phyloP scores from a whole-genome alignment of 37 sponge, comb jelly and placozoan species.

The Spongilla lacustris region DNA sequence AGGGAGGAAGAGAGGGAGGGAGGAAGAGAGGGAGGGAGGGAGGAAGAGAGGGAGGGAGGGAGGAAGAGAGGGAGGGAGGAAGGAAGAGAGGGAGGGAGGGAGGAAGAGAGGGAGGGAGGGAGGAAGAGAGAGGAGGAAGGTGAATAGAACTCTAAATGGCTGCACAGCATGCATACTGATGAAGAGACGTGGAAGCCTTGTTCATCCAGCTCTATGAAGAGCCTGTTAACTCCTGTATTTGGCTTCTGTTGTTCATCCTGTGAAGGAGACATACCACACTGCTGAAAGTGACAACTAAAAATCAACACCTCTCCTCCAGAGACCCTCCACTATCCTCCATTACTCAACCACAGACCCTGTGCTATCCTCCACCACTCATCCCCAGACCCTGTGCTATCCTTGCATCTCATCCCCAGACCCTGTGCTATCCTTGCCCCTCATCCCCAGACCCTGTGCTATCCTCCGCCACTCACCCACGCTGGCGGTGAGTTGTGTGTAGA shows the following conservation, averaged over 20 bases:
- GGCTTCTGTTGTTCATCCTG: background rate
- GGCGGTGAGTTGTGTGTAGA: background rate
- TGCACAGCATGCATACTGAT: background rate
- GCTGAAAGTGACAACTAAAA: no score
- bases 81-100: no score
- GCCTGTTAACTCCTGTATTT: background rate
- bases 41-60: no score
- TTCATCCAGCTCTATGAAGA: conserved; percentile 37
- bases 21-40: no score
- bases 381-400: background rate
- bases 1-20: no score
- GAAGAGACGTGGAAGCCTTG: conserved; percentile 24
- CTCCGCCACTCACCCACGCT: background rate
- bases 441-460: background rate
- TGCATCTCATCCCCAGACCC: background rate
- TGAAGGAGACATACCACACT: background rate
- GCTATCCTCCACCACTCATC: no score
- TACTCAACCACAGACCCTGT: no score
- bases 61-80: no score
- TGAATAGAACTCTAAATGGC: background rate
- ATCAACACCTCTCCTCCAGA: no score
- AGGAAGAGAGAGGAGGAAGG: no score
- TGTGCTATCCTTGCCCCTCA: background rate
- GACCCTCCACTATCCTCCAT: no score
- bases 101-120: no score